Evolutionary conservation across 2,888 invertebrate species (phyloP).

Genomic region (Pristionchus fissidentatus): DNA sequence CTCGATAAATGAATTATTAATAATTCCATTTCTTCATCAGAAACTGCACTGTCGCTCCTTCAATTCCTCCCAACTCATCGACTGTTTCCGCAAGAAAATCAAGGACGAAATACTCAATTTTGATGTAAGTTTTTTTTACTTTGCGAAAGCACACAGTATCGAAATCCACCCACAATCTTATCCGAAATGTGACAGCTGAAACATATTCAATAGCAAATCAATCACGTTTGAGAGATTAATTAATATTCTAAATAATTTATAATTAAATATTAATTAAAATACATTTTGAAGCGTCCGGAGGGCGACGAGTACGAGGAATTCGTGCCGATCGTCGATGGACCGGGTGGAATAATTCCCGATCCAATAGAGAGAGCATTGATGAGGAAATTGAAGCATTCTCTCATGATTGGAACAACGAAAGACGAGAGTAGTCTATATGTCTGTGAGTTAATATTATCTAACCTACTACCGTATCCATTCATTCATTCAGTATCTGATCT

Average conservation of each 20-base stretch:
- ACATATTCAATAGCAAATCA: conserved; percentile 17
- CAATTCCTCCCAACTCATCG: conserved; percentile 73
- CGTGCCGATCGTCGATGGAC: conserved; percentile 74
- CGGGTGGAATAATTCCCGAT: conserved; percentile 72
- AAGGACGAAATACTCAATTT: conserved; percentile 72
- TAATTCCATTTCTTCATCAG: too few relatives aligned
- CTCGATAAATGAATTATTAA: not conserved
- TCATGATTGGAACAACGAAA: conserved; percentile 74
- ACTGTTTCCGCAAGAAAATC: conserved; percentile 71
- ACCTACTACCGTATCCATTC: not conserved
- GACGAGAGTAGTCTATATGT: conserved; percentile 74
- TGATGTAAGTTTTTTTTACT: conserved; percentile 57
- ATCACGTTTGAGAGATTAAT: not conserved
- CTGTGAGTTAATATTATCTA: conserved; percentile 57
- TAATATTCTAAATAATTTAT: not conserved
- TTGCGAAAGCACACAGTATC: too few relatives aligned
- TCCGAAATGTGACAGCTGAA: not conserved
- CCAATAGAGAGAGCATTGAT: conserved; percentile 67
- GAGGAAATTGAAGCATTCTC: conserved; percentile 64
- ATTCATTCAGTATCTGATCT: too few relatives aligned
- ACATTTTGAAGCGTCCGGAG: conserved; percentile 42
- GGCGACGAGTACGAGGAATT: conserved; percentile 75
- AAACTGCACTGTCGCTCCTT: conserved; percentile 62
- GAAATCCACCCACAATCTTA: not conserved
- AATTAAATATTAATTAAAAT: not conserved